Evolutionary conservation across 2,888 invertebrate species (phyloP), one percentile per base, ranked within the genome.

Genomic region (Drosophila recens): DNA sequence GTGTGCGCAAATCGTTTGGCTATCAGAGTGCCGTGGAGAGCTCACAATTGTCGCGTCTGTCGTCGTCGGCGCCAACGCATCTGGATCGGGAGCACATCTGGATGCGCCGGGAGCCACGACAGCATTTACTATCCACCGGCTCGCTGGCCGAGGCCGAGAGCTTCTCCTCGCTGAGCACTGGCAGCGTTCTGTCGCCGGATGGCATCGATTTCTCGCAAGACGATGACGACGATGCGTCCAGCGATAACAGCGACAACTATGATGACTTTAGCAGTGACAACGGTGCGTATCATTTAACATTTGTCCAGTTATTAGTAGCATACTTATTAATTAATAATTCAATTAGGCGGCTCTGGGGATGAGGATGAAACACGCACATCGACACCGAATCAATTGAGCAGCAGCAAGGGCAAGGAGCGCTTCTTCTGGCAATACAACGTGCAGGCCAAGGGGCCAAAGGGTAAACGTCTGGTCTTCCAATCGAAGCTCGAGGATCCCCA

Each of bases 371-470:
- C 79, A 30, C 90, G 90, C 56, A 91, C 90, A 20, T 82, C 82
- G 33, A 88, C 90, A 10, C 83, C 91, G 23, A 85, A 82, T 68
- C 92, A 91, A 27, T 49, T 91, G 45, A 87, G 91, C 4, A 73
- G 89, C 38, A 89, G 91, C 71, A 92, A 91, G 75, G 97, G 97
- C 92, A 97, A 96, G 82, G 97, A 98, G 90, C 94, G 96, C 71
- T 98, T 95, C 93, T 99, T 99, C 92, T 99, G 99, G 99, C 99
- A 99, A 92, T 99, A 99, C 93, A 99, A 99, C 93, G 98, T 98
- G 0, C 99, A 99, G 93, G 97, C 98, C 1, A 98, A 99, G 93
- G 98, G 99, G 1, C 98, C 99, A 5, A 98, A 99, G 93, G 98
- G 98, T 45, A 97, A 98, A 92, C 94, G 98, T 74, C 94, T 98